phyloP scores from a whole-genome alignment of 2,888 invertebrate genomes.

The Calliopum simillimum region DNA sequence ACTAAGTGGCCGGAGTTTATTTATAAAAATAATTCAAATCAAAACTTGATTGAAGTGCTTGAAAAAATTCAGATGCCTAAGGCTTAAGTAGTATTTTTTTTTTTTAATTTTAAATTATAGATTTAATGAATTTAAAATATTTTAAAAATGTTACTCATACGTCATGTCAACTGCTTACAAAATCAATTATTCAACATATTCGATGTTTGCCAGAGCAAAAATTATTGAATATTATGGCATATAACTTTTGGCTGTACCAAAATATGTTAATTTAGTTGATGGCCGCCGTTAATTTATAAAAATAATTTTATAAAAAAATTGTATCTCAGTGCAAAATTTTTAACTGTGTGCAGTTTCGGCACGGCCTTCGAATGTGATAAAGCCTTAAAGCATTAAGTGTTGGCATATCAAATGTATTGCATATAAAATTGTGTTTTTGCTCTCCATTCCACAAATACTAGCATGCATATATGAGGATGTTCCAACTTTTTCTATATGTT shows the following conservation, averaged over 20 bases:
- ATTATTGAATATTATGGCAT: too few species aligned
- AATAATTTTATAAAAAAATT: too few species aligned
- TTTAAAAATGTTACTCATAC: too few species aligned
- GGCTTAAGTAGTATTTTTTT: too few species aligned
- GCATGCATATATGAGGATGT: slow-evolving; percentile 2
- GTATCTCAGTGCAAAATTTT: too few species aligned
- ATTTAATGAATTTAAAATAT: too few species aligned
- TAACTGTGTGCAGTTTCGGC: neutral
- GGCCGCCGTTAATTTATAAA: neutral
- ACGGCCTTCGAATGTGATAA: neutral
- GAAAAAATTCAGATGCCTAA: too few species aligned
- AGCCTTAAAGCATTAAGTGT: slow-evolving; percentile 17
- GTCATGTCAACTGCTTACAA: too few species aligned
- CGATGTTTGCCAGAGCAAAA: too few species aligned
- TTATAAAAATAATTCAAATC: neutral
- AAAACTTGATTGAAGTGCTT: too few species aligned
- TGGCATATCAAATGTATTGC: neutral
- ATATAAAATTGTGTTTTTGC: neutral
- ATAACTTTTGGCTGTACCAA: neutral
- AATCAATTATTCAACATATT: too few species aligned
- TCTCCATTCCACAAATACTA: neutral
- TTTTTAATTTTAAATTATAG: too few species aligned
- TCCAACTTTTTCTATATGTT: neutral
- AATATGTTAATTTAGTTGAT: neutral
- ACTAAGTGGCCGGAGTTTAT: neutral